phyloP scores from a whole-genome alignment of 2,113 vertebrate species.

The Chunga burmeisteri region DNA sequence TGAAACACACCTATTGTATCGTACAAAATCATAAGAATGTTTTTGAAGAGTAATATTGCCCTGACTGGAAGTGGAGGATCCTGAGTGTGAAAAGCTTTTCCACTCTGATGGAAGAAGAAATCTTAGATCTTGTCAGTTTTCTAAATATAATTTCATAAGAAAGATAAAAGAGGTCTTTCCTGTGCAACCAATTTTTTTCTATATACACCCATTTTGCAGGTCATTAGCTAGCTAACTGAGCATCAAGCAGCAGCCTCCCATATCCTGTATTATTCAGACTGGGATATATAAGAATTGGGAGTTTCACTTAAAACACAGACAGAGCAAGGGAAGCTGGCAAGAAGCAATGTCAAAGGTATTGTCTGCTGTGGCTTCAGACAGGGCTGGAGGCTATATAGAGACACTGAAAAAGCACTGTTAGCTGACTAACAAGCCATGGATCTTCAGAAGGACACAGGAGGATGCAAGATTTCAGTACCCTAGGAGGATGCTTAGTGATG shows the following conservation, averaged over 20 bases:
- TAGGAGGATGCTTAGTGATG: background rate
- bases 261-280: background rate
- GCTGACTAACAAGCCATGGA: background rate
- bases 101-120: background rate
- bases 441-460: background rate
- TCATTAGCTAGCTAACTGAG: background rate
- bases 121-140: background rate
- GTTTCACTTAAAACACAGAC: background rate
- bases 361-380: background rate
- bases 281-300: background rate
- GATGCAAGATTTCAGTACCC: background rate
- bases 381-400: background rate
- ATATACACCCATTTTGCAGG: background rate
- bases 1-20: background rate
- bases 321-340: background rate
- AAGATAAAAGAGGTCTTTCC: background rate
- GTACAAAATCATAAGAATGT: background rate
- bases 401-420: background rate
- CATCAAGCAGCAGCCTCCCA: background rate
- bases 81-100: background rate
- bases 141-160: background rate
- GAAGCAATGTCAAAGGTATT: background rate
- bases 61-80: background rate
- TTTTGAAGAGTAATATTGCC: background rate
- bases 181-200: background rate